Evolutionary conservation across 1,140 invertebrate genomes (phyloP).

Genomic region (Proales similis): DNA sequence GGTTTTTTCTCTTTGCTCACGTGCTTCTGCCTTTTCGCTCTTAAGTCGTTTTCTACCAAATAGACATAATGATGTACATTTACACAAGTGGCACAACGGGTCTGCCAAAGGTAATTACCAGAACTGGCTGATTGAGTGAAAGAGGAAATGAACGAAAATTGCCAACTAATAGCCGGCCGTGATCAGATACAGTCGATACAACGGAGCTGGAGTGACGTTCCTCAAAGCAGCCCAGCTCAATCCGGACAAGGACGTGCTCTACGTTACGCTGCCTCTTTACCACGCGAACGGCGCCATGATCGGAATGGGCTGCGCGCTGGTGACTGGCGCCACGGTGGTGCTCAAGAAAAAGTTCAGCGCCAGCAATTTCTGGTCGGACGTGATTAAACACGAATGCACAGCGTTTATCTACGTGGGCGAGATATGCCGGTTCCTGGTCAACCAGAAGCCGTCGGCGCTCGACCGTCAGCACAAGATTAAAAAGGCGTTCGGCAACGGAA

Average conservation of each 20-base stretch:
- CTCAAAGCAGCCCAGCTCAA: neutral
- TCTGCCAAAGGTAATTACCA: no score
- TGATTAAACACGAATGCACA: constrained; percentile 87
- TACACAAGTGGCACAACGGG: constrained; percentile 88
- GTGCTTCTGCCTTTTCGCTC: no score
- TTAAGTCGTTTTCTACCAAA: no score
- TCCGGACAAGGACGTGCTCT: constrained; percentile 66
- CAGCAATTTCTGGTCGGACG: constrained; percentile 87
- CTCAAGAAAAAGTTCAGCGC: constrained; percentile 90
- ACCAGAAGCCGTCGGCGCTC: constrained; percentile 67
- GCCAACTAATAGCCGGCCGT: no score
- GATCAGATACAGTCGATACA: constrained; percentile 34
- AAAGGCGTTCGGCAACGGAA: constrained; percentile 87
- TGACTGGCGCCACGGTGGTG: constrained; percentile 75
- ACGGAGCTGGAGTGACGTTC: neutral
- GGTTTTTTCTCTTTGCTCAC: no score
- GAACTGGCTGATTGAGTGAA: no score
- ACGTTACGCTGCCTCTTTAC: constrained; percentile 82
- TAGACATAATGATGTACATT: constrained; percentile 61
- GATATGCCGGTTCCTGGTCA: constrained; percentile 90
- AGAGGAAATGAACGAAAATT: no score
- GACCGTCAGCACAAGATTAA: constrained; percentile 75
- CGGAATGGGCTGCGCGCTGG: constrained; percentile 55
- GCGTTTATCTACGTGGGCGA: constrained; percentile 82
- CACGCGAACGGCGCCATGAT: constrained; percentile 79